Base-by-base conservation (phyloP, 2,113 vertebrate genomes). In the Falcunculus frontatus region DNA sequence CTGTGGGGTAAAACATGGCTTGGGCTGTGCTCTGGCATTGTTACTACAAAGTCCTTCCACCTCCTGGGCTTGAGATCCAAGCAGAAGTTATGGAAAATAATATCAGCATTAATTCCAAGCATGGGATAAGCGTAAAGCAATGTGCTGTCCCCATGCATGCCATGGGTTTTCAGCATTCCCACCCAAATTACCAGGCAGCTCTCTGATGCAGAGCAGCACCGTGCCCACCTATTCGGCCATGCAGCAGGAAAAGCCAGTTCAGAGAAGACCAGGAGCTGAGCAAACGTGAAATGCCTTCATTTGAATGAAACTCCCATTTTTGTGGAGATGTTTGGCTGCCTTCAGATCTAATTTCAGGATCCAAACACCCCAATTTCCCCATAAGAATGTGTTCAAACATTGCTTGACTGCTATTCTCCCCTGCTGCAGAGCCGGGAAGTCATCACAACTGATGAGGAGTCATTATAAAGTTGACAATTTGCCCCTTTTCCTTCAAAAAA, bases 401-500 rank as follows among this genome's bases (percentile, higher is more conserved):
- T 13, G 8, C 90, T 79, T 46, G 44, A n/a, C 70, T 74, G 52
- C 72, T 75, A 29, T 83, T 75, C 69, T 85, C 87, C 85, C 68
- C 53, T 60, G 78, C 76, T 63, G 83, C 94, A 42, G 86, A 89
- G 89, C 67, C 67, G 52, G 84, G 81, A 89, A 93, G 65, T 59
- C 67, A 39, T 83, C 44, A 5, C 3, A 4, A 64, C 60, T 50
- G 88, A 77, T 65, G 68, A 59, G 74, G 67, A 80, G 64, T 81
- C 72, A 39, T 94, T 92, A 92, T 63, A n/a, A 95, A 95, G 87
- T 90, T 89, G 90, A 97, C 81, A 90, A 90, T 91, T 96, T 77
- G 50, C 55, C 92, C 83, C 95, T 91, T 91, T 87, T 77, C 77
- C 78, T 87, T 95, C 37, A 80, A 55, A 74, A 88, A 87, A 37